These are phyloP conservation scores for Meta bourneti DNA, from an alignment of 2,888 invertebrate genomes.

Conservation along the genomic window DNA sequence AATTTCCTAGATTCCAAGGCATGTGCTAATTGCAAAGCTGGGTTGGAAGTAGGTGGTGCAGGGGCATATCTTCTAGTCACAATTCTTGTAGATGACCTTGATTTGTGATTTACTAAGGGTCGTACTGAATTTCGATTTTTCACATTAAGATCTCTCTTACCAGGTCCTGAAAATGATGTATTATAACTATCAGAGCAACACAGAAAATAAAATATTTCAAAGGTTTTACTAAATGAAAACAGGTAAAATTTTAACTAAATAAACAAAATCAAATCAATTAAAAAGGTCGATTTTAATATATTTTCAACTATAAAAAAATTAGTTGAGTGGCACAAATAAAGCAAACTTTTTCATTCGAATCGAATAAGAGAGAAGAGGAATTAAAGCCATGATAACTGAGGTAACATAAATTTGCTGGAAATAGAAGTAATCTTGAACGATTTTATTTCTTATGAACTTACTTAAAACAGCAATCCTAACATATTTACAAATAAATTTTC, in stretches of 20 bases:
- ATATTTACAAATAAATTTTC: too few species aligned
- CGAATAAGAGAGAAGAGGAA: too few species aligned
- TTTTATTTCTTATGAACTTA: too few species aligned
- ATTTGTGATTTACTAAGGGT: conserved; percentile 68
- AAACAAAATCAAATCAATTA: neutral
- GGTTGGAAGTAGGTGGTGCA: conserved; percentile 67
- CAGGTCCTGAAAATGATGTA: conserved; percentile 51
- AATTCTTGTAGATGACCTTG: conserved; percentile 68
- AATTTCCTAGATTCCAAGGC: conserved; percentile 70
- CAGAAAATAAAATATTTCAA: neutral
- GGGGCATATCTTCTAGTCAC: conserved; percentile 71
- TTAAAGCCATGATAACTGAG: too few species aligned
- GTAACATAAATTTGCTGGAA: too few species aligned
- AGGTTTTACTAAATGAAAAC: neutral
- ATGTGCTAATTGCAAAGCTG: conserved; percentile 73
- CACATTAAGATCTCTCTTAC: conserved; percentile 44
- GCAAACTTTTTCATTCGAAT: too few species aligned
- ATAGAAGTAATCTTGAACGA: too few species aligned
- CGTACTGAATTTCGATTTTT: conserved; percentile 66
- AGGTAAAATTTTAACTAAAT: neutral
- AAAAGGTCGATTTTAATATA: too few species aligned
- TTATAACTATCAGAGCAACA: neutral
- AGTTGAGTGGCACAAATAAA: too few species aligned
- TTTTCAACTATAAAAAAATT: too few species aligned
- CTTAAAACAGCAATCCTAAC: too few species aligned